Percentiles rank a stretch among this genome's conserved stretches.
phyloP scores from a whole-genome alignment of 2,797 vertebrate species.

The Sebastiscus albofasciatus region DNA sequence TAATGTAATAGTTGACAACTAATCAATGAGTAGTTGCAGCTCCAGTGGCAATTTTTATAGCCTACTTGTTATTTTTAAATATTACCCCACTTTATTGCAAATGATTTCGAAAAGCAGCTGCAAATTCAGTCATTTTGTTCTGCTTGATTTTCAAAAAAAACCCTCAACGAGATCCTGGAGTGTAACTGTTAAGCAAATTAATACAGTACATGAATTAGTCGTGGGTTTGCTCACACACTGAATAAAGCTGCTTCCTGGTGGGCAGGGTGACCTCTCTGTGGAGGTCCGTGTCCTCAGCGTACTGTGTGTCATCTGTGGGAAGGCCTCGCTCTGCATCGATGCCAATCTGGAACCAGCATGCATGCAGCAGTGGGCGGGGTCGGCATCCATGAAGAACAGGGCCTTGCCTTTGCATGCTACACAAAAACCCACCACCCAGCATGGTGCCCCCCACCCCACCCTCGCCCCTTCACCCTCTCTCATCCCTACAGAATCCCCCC shows the following conservation, averaged over 20 bases:
- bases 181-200: background rate
- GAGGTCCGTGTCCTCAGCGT: constrained; percentile 55
- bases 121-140: background rate
- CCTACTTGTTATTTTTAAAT: background rate
- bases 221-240: constrained; percentile 22
- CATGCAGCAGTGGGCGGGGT: constrained; percentile 71
- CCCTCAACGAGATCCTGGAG: background rate
- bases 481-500: constrained; percentile 23
- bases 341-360: constrained; percentile 53
- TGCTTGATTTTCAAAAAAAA: background rate
- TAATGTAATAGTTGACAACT: no score
- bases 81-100: background rate
- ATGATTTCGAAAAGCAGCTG: background rate
- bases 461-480: constrained; percentile 66
- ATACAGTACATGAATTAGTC: background rate
- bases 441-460: constrained; percentile 53
- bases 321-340: constrained; percentile 56
- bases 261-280: constrained; percentile 45
- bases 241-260: constrained; percentile 51
- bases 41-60: background rate
- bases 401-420: constrained; percentile 68
- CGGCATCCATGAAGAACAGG: constrained; percentile 78
- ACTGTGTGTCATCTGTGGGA: constrained; percentile 67
- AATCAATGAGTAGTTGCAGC: no score
- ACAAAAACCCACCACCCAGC: constrained; percentile 62